phyloP scores from a whole-genome alignment of 1,140 invertebrate genomes.

The Lutraria rhynchaena region DNA sequence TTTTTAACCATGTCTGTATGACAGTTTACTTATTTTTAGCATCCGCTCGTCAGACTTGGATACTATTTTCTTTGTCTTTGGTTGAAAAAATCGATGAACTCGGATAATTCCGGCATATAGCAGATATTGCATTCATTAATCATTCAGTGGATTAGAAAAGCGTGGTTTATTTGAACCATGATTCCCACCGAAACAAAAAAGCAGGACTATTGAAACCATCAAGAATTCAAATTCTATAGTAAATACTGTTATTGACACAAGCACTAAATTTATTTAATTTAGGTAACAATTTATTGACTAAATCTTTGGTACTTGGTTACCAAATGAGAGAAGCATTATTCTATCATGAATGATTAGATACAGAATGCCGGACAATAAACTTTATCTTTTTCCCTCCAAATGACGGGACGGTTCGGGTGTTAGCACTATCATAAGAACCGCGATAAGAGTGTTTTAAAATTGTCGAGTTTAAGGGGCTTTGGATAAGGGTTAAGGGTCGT shows the following conservation, averaged over 20 bases:
- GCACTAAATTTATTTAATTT: too few species aligned
- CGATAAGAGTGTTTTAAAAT: slow-evolving; percentile 19
- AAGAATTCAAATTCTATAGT: too few species aligned
- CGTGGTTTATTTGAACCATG: too few species aligned
- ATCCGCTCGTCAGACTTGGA: slow-evolving; percentile 25
- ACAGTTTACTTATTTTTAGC: slow-evolving; percentile 1
- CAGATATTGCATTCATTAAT: slow-evolving; percentile 18
- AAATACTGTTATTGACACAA: too few species aligned
- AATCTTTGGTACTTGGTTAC: too few species aligned
- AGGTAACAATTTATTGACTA: too few species aligned
- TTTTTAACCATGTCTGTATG: slow-evolving; percentile 11
- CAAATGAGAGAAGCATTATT: too few species aligned
- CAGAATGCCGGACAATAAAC: too few species aligned
- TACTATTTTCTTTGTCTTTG: slow-evolving; percentile 27
- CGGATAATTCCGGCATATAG: slow-evolving; percentile 1
- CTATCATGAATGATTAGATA: too few species aligned
- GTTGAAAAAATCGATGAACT: slow-evolving; percentile 19
- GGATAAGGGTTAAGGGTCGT: slow-evolving; percentile 9
- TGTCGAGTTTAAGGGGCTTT: slow-evolving; percentile 7
- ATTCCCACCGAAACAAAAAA: too few species aligned
- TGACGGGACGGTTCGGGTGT: background rate
- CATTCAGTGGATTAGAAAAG: slow-evolving; percentile 6
- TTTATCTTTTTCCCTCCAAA: background rate
- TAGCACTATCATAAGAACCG: slow-evolving; percentile 23
- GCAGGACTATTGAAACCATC: too few species aligned